Base-by-base conservation (phyloP, 1,140 invertebrate species). In the Heliothis subflexa region DNA sequence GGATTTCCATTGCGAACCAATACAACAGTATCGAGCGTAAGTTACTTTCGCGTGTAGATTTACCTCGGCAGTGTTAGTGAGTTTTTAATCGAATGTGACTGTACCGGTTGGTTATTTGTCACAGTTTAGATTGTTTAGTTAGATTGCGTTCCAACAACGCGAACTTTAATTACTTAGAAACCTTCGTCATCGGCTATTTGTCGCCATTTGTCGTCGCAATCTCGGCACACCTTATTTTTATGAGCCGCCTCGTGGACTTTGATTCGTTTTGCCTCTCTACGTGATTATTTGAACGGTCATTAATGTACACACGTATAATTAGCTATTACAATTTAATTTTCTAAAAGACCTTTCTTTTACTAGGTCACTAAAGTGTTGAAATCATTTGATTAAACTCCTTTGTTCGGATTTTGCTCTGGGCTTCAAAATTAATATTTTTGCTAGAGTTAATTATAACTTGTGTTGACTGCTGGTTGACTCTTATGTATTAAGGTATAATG, bases 111-210 rank as follows among this genome's bases (percentile, higher is more conserved):
- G 66, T 55, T 75, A 71, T 78, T 82, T 82, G 81, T 82, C 81
- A 82, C 78, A 80, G 78, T 82, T 82, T 71, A 80, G 81, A 80
- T 83, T 80, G 76, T 78, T 78, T 55, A 78, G 70, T 62, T 81
- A 78, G 79, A 83, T 81, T 85, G 82, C 66, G 77, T 64, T 57
- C 47, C 49, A 40, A 40, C 74, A 57, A 40, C 66, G 52, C 70
- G 54, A 86, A 84, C 80, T 87, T 87, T 86, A 87, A 87, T 87
- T 86, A 84, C 77, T 82, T 84, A 79, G 83, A 83, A 83, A 70
- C 59, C 83, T 80, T 80, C 77, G 77, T 86, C 81, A 82, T 86
- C 54, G 47, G 70, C 73, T 66, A 72, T 78, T 73, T 68, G 74
- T 77, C 61, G 74, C 72, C 66, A 71, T 78, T 72, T 68, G 74